These are phyloP conservation scores for Congeria kusceri DNA, from an alignment of 2,888 invertebrate species.

Conservation along the genomic window DNA sequence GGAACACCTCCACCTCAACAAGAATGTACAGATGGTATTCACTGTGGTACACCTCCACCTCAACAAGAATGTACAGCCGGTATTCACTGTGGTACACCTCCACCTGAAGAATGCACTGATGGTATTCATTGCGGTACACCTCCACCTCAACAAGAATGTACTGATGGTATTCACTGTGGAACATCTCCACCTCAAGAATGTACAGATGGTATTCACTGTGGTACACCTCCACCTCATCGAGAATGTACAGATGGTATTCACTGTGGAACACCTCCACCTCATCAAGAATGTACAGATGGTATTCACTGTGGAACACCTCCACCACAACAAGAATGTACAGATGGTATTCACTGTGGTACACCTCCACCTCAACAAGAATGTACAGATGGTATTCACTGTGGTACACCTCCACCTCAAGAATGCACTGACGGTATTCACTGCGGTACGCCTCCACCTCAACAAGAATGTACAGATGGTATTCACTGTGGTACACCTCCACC, in stretches of 20 bases:
- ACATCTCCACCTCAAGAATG: conserved; percentile 38
- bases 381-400: conserved; percentile 69
- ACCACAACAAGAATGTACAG: conserved; percentile 31
- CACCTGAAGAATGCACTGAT: conserved; percentile 58
- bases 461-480: conserved; percentile 55
- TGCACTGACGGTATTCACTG: conserved; percentile 58
- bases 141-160: conserved; percentile 30
- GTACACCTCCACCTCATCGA: conserved; percentile 33
- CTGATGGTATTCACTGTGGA: conserved; percentile 66
- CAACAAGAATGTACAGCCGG: conserved; percentile 44
- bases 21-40: conserved; percentile 62
- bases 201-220: conserved; percentile 49
- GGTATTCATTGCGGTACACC: conserved; percentile 69
- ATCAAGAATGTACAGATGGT: conserved; percentile 58
- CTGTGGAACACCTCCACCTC: conserved; percentile 28
- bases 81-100: conserved; percentile 63
- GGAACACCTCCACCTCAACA: conserved; percentile 9
- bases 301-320: conserved; percentile 63
- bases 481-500: conserved; percentile 63
- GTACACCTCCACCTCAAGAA: conserved; percentile 57
- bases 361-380: conserved; percentile 47
- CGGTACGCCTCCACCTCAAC: conserved; percentile 53
- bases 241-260: conserved; percentile 47
- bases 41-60: conserved; percentile 64
- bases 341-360: conserved; percentile 56